phyloP scores from a whole-genome alignment of 2,888 invertebrate genomes.

The Romanomermis culicivorax region DNA sequence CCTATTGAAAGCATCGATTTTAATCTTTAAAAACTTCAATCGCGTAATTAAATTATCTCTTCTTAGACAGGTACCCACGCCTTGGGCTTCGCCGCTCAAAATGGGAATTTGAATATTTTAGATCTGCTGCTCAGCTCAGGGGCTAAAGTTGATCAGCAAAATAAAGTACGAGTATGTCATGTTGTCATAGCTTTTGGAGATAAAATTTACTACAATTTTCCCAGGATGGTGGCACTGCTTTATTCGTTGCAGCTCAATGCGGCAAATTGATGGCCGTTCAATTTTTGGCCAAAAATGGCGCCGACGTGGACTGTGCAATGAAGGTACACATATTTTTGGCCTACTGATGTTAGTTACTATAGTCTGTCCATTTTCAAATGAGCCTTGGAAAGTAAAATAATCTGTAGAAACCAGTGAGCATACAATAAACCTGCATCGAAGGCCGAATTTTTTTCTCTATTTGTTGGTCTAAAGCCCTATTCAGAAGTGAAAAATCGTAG shows the following conservation, averaged over 20 bases:
- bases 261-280: conserved; percentile 60
- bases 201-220: conserved; percentile 1
- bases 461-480: no score
- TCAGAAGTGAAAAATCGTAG: no score
- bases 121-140: conserved; percentile 52
- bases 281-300: conserved; percentile 49
- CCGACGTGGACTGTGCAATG: conserved; percentile 34
- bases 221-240: conserved; percentile 69
- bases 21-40: no score
- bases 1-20: no score
- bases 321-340: not conserved
- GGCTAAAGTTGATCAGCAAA: conserved; percentile 29
- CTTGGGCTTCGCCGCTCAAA: conserved; percentile 78
- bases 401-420: no score
- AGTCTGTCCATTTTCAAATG: not conserved
- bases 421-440: no score
- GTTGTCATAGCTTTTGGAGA: not conserved
- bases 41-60: no score
- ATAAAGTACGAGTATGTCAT: conserved; percentile 27
- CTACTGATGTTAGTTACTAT: no score
- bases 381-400: no score
- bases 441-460: no score
- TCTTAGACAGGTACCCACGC: conserved; percentile 74
- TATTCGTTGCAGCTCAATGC: conserved; percentile 80
- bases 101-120: conserved; percentile 64